These are phyloP conservation scores for Fregetta grallaria DNA, from an alignment of 2,113 vertebrate species.

Conservation along the genomic window DNA sequence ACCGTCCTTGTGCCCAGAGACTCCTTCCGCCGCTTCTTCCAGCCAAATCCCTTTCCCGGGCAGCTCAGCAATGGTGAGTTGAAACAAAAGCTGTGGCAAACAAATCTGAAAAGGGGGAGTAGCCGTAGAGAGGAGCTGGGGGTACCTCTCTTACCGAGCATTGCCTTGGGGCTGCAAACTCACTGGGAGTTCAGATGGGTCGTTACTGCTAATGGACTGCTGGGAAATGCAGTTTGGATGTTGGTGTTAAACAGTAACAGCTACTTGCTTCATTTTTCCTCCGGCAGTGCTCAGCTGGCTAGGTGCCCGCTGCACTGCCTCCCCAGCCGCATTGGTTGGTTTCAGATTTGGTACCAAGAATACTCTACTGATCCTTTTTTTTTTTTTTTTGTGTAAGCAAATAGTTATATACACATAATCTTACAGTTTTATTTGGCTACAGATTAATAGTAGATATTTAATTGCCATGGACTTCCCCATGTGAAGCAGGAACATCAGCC, in stretches of 20 bases:
- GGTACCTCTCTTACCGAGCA: not conserved
- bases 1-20: not conserved
- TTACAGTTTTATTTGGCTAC: not conserved
- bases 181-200: no score
- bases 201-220: not conserved
- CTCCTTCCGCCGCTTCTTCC: not conserved
- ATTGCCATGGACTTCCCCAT: not conserved
- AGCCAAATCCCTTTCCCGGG: not conserved
- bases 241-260: not conserved
- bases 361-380: not conserved
- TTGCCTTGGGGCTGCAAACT: not conserved
- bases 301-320: not conserved
- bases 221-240: not conserved
- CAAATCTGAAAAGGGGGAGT: not conserved
- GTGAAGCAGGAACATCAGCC: not conserved
- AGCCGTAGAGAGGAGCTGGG: not conserved
- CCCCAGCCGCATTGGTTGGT: not conserved
- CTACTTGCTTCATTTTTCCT: not conserved
- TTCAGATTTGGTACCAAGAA: not conserved
- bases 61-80: not conserved
- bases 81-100: not conserved
- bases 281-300: not conserved
- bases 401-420: not conserved
- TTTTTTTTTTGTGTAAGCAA: not conserved
- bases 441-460: not conserved